Percentiles rank a stretch among this genome's conserved stretches.
Evolutionary conservation across 1,140 invertebrate genomes (phyloP).

Genomic region (Phocides pigmalion): DNA sequence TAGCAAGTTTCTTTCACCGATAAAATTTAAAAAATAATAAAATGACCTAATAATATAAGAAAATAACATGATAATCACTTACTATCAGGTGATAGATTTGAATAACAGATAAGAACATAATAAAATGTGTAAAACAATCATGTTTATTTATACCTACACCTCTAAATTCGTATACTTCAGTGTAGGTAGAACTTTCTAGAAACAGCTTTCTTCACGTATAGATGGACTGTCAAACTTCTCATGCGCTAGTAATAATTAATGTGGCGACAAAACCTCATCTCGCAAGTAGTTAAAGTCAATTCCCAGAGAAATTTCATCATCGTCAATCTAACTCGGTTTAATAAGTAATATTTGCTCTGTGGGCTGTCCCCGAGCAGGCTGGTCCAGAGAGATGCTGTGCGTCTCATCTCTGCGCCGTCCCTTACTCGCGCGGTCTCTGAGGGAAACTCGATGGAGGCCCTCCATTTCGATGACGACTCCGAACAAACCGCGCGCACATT

Average conservation of each 20-base stretch:
- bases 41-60: too few relatives aligned
- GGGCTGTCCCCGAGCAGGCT: constrained; percentile 67
- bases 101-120: too few relatives aligned
- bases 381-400: constrained; percentile 70
- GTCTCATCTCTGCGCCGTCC: constrained; percentile 69
- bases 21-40: too few relatives aligned
- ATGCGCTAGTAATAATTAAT: constrained; percentile 63
- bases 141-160: neutral
- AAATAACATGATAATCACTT: too few relatives aligned
- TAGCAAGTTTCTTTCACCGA: too few relatives aligned
- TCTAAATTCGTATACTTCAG: constrained; percentile 5
- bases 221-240: constrained; percentile 37
- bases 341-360: constrained; percentile 76
- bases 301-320: constrained; percentile 82
- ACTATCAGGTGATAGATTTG: too few relatives aligned
- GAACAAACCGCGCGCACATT: constrained; percentile 35
- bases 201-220: constrained; percentile 24
- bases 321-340: constrained; percentile 80
- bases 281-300: constrained; percentile 76
- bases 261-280: constrained; percentile 74
- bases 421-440: constrained; percentile 70
- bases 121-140: neutral
- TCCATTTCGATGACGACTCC: constrained; percentile 51
- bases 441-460: constrained; percentile 61
- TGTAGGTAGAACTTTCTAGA: constrained; percentile 2